Percentiles rank a stretch among this genome's conserved stretches.
phyloP scores from a whole-genome alignment of 2,888 invertebrate genomes.

The Drosophila demipolita region DNA sequence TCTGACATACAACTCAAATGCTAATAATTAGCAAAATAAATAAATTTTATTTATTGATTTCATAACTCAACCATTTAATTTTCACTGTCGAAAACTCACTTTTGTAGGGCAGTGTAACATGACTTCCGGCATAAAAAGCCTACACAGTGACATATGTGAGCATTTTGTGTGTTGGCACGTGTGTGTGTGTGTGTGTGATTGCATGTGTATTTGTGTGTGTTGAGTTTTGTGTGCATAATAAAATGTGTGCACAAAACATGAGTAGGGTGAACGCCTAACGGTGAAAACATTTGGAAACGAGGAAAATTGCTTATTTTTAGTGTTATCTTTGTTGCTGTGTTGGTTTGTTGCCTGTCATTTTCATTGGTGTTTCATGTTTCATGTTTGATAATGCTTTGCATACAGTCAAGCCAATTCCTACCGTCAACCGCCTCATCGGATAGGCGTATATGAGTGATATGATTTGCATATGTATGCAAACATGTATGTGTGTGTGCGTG shows the following conservation, averaged over 20 bases:
- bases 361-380: constrained; percentile 79
- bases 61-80: neutral
- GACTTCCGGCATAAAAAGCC: constrained; percentile 52
- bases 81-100: neutral
- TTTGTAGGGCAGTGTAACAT: constrained; percentile 56
- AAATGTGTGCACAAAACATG: constrained; percentile 74
- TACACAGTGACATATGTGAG: constrained; percentile 59
- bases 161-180: constrained; percentile 27
- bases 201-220: constrained; percentile 25
- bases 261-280: constrained; percentile 55
- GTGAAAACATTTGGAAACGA: constrained; percentile 67
- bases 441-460: constrained; percentile 72
- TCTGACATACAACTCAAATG: no score
- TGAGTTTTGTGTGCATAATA: constrained; percentile 74
- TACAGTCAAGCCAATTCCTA: constrained; percentile 10
- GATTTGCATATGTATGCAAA: constrained; percentile 69
- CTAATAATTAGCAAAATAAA: no score
- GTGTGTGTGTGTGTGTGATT: constrained; percentile 1
- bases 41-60: neutral
- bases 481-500: constrained; percentile 12
- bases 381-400: constrained; percentile 72
- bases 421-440: constrained; percentile 19
- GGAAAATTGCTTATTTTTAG: constrained; percentile 72
- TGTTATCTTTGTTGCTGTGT: constrained; percentile 58
- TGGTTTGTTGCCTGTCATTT: constrained; percentile 69